Conservation (phyloP, 2,888 invertebrate genomes). For the Trachelus tabidus region DNA sequence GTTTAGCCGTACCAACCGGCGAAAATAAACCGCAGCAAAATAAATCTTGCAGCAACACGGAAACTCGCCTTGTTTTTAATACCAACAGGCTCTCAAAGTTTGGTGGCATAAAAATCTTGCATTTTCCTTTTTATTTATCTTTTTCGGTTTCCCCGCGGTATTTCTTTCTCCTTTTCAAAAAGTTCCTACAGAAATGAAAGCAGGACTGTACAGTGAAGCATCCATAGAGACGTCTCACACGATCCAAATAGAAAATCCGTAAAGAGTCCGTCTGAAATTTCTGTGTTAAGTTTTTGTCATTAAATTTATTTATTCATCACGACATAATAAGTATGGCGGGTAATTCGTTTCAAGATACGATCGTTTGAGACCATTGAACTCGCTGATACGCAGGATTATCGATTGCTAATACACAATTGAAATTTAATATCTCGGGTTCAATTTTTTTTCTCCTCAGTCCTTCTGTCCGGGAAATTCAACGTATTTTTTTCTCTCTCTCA, state of each 20-base stretch:
- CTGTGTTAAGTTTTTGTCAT: not conserved
- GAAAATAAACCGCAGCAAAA: not conserved
- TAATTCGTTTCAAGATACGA: not conserved
- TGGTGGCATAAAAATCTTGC: not conserved
- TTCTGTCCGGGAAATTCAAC: not conserved
- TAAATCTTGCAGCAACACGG: not conserved
- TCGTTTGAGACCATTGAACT: not conserved
- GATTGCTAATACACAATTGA: not conserved
- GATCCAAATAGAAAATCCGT: not conserved
- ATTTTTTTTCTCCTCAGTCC: not conserved
- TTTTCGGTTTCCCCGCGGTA: not conserved
- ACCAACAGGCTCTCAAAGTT: not conserved
- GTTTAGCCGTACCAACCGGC: not conserved
- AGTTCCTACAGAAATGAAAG: not conserved
- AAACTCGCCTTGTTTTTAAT: not conserved
- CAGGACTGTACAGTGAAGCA: not conserved
- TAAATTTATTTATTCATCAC: not conserved
- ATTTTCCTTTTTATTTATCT: not conserved
- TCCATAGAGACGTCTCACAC: not conserved
- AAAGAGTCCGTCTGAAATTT: not conserved
- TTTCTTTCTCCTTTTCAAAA: not conserved
- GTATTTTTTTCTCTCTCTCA: not conserved
- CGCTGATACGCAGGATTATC: not conserved
- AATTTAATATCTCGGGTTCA: not conserved
- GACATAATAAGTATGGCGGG: not conserved